Evolutionary conservation across 2,888 invertebrate species (phyloP), one percentile per base, ranked within the genome.

Genomic region (Diloba caeruleocephala): DNA sequence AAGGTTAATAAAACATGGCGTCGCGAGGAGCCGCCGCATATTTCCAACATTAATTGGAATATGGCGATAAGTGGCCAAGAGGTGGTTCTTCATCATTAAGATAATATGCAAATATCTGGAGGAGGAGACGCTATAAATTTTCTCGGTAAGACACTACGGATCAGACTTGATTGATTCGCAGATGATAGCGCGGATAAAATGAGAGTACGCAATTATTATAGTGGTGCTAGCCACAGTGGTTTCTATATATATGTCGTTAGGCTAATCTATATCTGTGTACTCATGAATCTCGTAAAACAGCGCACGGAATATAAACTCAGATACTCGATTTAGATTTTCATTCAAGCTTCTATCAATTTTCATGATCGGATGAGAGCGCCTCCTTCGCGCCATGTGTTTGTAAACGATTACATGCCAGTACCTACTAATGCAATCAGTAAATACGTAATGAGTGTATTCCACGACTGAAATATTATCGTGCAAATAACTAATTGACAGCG

Each of bases 21-120:
- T 74, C 67, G 74, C 75, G 76, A 71, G 76, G 71, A 74, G 72
- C 78, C 74, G 77, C 76, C 77, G 82, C 87, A 85, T 88, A 87
- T 87, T 86, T 85, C 71, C 83, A 85, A 82, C 88, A 88, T 88
- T 89, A 88, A 89, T 89, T 89, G 87, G 87, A 85, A 87, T 88
- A 88, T 87, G 78, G 84, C 77, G 89, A 88, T 89, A 89, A 87
- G 82, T 84, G 62, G 76, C 65, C 73, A 75, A 68, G 82, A 78
- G 83, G 76, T 79, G 83, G 83, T 82, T 85, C 82, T 87, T 86
- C 86, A 87, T 88, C 86, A 88, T 85, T 86, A 85, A 88, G 88
- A 88, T 89, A 89, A 88, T 84, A 88, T 89, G 88, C 81, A 84
- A 88, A 89, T 87, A 80, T 72, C 64, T 78, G 63, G 68, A 75